Evolutionary conservation across 2,113 vertebrate species (phyloP), one percentile per base, ranked within the genome.

Genomic region (Lophotis ruficrista): DNA sequence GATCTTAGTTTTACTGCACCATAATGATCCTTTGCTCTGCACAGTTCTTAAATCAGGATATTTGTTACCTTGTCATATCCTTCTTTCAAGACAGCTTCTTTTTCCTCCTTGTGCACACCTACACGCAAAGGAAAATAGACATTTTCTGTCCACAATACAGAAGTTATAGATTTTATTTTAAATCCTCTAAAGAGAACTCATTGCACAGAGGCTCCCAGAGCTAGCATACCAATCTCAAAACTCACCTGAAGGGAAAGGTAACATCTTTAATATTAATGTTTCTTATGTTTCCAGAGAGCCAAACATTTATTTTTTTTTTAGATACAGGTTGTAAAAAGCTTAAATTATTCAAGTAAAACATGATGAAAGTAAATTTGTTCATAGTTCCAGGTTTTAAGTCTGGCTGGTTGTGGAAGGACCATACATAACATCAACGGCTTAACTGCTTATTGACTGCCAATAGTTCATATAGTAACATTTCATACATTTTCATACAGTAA

Each of bases 11-110:
- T 78, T 54, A 54, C 57, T 58, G 48, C 56, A 48, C 69, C 47
- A 60, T 54, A 51, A 58, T 92, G 82, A 92, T 77, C 54, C 50
- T 83, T 92, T 81, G 94, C 60, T 83, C 80, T 43, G 78, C 41
- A 88, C 92, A 82, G 56, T 75, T 95, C 87, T 96, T 79, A 92
- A 87, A 79, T 62, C 70, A 86, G 72, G 66, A 69, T 53, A 85
- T 81, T 91, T 88, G 89, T 93, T 92, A 72, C 60, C 79, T 80
- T 83, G 64, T 54, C 91, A 66, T 48, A 93, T 51, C 45, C 70
- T 62, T 50, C 60, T 62, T 33, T 86, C 95, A 82, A 91, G 56
- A 72, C 75, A 88, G 20, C 31, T 57, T 41, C 41, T 31, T 61
- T 78, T 93, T 86, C 43, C 38, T 90, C 72, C 61, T 80, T 87